phyloP scores from a whole-genome alignment of 2,797 vertebrate species.

The Otolemur crassicaudatus region DNA sequence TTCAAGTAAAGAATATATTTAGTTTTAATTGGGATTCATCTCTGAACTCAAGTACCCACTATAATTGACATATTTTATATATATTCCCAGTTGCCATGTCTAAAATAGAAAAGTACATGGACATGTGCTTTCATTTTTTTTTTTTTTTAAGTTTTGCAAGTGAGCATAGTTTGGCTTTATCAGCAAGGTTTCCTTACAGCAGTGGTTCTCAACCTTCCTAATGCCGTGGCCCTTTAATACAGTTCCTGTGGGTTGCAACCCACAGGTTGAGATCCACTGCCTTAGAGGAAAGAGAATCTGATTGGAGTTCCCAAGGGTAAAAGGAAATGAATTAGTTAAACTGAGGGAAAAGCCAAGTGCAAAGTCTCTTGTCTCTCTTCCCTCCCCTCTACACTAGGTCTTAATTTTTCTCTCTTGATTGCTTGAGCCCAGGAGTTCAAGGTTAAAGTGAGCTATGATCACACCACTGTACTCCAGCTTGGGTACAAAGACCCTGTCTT shows the following conservation, averaged over 20 bases:
- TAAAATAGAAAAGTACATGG: background rate
- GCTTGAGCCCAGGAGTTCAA: background rate
- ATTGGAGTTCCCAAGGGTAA: background rate
- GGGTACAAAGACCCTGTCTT: background rate
- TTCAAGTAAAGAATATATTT: background rate
- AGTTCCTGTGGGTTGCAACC: too few relatives aligned
- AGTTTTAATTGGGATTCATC: constrained; percentile 30
- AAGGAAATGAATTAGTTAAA: background rate
- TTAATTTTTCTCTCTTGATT: background rate
- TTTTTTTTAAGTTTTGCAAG: background rate
- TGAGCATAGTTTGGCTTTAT: background rate
- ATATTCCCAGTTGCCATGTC: background rate
- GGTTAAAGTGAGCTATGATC: background rate
- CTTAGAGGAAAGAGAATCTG: background rate
- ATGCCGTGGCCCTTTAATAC: too few relatives aligned
- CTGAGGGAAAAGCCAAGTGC: background rate
- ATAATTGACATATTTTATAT: background rate
- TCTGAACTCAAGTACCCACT: background rate
- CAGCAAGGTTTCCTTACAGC: background rate
- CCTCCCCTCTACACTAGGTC: background rate
- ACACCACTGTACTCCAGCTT: background rate
- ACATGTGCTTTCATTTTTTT: background rate
- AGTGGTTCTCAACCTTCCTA: too few relatives aligned
- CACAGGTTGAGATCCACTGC: too few relatives aligned
- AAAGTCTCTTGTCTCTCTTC: background rate